Conservation (phyloP, 1,140 invertebrate genomes). For the Eubasilissa regina region DNA sequence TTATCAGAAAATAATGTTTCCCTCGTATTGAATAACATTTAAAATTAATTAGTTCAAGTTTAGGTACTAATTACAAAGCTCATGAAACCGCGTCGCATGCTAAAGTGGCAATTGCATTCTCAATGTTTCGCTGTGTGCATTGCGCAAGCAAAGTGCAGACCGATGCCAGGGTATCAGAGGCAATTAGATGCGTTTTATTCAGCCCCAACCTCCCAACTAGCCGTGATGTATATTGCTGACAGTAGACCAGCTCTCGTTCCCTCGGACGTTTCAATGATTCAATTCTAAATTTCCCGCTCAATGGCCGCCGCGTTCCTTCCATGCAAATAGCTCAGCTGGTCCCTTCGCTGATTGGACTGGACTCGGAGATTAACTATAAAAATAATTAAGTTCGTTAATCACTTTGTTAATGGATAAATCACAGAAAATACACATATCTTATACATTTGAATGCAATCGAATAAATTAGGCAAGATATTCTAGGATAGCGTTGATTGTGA, state of each 20-base stretch:
- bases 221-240: constrained; percentile 22
- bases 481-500: no score
- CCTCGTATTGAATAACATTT: no score
- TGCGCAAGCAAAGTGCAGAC: background rate
- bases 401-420: no score
- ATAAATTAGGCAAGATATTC: no score
- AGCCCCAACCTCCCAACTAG: constrained; percentile 23
- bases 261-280: constrained; percentile 17
- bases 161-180: constrained; percentile 8
- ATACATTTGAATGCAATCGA: no score
- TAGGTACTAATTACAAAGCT: background rate
- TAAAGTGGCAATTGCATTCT: background rate
- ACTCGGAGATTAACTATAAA: no score
- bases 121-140: background rate
- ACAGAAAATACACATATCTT: no score
- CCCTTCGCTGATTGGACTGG: no score
- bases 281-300: constrained; percentile 17
- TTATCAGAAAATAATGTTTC: no score
- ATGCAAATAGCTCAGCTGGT: constrained; percentile 2
- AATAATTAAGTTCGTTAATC: no score
- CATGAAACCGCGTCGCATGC: background rate
- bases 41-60: no score
- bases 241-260: background rate
- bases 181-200: constrained; percentile 30
- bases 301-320: constrained; percentile 5